Evolutionary conservation across 1,140 invertebrate species (phyloP).

Genomic region (Drosophila persimilis): DNA sequence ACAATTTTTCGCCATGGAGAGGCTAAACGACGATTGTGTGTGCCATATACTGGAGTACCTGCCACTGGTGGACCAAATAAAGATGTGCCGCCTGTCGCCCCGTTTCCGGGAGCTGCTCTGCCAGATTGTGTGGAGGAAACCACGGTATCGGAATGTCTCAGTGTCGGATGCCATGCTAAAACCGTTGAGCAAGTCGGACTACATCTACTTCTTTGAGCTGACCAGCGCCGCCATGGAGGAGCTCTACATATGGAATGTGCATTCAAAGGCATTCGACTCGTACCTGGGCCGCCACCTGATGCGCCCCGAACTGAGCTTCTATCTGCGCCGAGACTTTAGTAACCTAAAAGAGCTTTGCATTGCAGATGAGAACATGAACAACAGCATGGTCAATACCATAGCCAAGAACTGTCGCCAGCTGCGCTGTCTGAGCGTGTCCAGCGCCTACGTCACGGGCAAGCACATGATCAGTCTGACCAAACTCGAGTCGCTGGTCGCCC

Average conservation of each 20-base stretch:
- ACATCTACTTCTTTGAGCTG: slow-evolving; percentile 67
- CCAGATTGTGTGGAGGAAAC: slow-evolving; percentile 59
- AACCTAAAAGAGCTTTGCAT: slow-evolving; percentile 62
- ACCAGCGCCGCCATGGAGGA: slow-evolving; percentile 61
- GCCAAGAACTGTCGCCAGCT: slow-evolving; percentile 51
- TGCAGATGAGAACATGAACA: slow-evolving; percentile 59
- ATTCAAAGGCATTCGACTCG: slow-evolving; percentile 60
- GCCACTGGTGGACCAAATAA: slow-evolving; percentile 63
- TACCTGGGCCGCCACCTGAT: slow-evolving; percentile 65
- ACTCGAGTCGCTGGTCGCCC: slow-evolving; percentile 48
- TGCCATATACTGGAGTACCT: slow-evolving; percentile 66
- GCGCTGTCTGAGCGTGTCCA: slow-evolving; percentile 59
- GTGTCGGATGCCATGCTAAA: slow-evolving; percentile 51
- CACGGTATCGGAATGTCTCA: slow-evolving; percentile 55
- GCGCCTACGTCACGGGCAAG: slow-evolving; percentile 64
- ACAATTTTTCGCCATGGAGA: slow-evolving; percentile 38
- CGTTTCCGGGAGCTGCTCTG: slow-evolving; percentile 56
- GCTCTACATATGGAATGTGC: slow-evolving; percentile 60
- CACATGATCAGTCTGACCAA: slow-evolving; percentile 37
- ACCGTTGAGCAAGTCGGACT: slow-evolving; percentile 62
- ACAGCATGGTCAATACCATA: slow-evolving; percentile 64
- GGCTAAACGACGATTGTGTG: slow-evolving; percentile 72
- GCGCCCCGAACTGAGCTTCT: slow-evolving; percentile 67
- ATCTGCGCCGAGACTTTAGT: slow-evolving; percentile 52
- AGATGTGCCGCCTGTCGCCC: slow-evolving; percentile 49